These are phyloP conservation scores for Cephalophus harveyi DNA, from an alignment of 2,113 vertebrate species.

Conservation along the genomic window DNA sequence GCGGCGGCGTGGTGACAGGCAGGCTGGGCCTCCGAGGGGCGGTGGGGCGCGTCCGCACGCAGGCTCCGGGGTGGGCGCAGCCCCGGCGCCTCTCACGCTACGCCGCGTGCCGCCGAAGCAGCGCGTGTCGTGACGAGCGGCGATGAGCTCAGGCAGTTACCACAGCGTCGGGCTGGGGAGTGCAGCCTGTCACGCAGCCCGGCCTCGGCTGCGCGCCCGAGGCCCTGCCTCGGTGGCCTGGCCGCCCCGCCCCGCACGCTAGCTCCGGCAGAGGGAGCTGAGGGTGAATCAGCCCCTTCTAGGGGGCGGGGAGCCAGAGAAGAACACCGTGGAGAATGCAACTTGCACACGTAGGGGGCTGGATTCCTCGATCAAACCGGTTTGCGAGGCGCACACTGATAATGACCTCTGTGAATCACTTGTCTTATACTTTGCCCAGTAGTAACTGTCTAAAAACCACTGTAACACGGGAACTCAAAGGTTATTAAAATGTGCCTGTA, in stretches of 20 bases:
- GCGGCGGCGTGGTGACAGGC: neutral
- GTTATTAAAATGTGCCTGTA: conserved; percentile 14
- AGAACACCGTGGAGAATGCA: neutral
- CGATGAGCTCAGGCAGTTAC: conserved; percentile 64
- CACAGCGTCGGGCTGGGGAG: conserved; percentile 48
- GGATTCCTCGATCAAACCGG: neutral
- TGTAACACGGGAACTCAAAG: neutral
- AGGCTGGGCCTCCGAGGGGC: neutral
- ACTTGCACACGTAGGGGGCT: neutral
- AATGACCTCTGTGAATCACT: neutral
- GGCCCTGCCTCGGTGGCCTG: neutral
- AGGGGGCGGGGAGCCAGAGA: neutral
- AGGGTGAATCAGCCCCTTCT: neutral
- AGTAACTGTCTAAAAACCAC: neutral
- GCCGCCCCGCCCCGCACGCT: neutral
- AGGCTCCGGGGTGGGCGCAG: neutral
- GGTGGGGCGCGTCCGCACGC: neutral
- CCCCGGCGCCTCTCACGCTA: neutral
- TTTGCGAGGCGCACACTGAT: neutral
- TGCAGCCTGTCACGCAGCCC: conserved; percentile 68
- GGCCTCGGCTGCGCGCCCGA: neutral
- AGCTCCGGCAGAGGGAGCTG: neutral
- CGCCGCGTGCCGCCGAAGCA: conserved; percentile 46
- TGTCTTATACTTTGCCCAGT: neutral
- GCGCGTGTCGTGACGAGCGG: conserved; percentile 70